Conservation (phyloP, 2,888 invertebrate genomes). For the Malachius bipustulatus region DNA sequence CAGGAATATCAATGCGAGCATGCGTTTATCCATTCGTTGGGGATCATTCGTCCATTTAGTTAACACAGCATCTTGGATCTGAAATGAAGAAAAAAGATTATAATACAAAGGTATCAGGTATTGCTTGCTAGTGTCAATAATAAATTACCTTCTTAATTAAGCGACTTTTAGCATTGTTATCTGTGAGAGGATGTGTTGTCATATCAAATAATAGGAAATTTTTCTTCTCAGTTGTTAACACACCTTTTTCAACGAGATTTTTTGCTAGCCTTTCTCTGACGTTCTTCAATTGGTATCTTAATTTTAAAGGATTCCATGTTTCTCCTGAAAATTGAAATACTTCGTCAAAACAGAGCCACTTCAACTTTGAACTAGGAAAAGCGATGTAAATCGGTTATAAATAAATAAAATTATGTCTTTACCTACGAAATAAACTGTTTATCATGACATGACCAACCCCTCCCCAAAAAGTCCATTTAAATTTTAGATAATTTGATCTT, state of each 20-base stretch:
- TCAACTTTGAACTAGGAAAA: too few species aligned
- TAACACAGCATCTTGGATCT: constrained; percentile 96
- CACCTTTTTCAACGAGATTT: constrained; percentile 98
- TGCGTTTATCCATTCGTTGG: constrained; percentile 92
- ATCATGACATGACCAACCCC: too few species aligned
- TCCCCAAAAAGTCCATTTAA: too few species aligned
- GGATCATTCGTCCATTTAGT: constrained; percentile 95
- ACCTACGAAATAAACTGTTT: too few species aligned
- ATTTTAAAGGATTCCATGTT: constrained; percentile 99
- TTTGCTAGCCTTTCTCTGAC: constrained; percentile 98
- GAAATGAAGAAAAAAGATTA: constrained; percentile 17
- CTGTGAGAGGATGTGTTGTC: constrained; percentile 98
- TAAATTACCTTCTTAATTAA: constrained; percentile 80
- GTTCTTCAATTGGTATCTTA: constrained; percentile 96
- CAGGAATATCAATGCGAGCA: constrained; percentile 84
- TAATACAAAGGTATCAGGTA: not conserved
- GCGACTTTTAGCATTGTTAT: constrained; percentile 88
- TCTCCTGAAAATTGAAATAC: constrained; percentile 55
- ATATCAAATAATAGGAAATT: constrained; percentile 99
- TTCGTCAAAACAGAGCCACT: not conserved
- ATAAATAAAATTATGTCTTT: too few species aligned
- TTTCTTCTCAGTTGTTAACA: constrained; percentile 97
- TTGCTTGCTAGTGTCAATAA: not conserved
- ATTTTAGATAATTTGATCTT: too few species aligned
- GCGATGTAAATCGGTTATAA: too few species aligned